Evolutionary conservation across 2,797 vertebrate genomes (phyloP), one percentile per base, ranked within the genome.

Genomic region (Rhodeus uyekii): DNA sequence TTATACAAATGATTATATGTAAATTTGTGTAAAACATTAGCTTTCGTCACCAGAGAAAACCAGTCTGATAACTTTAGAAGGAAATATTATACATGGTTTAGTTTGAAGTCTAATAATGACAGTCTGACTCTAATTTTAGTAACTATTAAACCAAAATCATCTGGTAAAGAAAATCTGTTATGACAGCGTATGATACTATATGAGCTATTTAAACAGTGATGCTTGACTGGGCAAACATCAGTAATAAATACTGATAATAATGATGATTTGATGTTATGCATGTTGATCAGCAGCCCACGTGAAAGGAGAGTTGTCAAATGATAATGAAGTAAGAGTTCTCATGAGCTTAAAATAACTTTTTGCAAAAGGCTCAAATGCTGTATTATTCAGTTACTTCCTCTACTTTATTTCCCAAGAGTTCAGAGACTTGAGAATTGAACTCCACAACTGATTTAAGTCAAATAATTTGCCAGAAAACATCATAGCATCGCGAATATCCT

Each of bases 351-450:
- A 38, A 73, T 63, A 63, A 73, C n/a, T 81, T 22, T 18, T 73
- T 22, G 39, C 29, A 16, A 80, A 71, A 44, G 8, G n/a, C 58
- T 73, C 39, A 50, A 48, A 73, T 73, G 22, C 60, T 38, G 42
- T 38, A 7, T 72, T 72, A 63, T 63, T 50, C 9, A 22, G 58
- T 81, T 73, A 73, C 44, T 50, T 50, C n/a, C 78, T 60, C 46
- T 1, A 4, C 58, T 81, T 73, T 63, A 64, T 81, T 73, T 81
- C 78, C 78, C 78, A 36, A 6, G 12, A 22, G 68, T 63, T 48
- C n/a, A 38, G 36, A 63, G 42, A 6, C 39, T 73, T 63, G 55
- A 73, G 55, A 63, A 27, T 63, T 46, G 10, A 32, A 76, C 74
- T 63, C 74, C 27, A 44, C 74, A 76, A 46, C 32, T 75, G 53